Conservation (phyloP, 1,140 invertebrate species). For the Nasonia longicornis region DNA sequence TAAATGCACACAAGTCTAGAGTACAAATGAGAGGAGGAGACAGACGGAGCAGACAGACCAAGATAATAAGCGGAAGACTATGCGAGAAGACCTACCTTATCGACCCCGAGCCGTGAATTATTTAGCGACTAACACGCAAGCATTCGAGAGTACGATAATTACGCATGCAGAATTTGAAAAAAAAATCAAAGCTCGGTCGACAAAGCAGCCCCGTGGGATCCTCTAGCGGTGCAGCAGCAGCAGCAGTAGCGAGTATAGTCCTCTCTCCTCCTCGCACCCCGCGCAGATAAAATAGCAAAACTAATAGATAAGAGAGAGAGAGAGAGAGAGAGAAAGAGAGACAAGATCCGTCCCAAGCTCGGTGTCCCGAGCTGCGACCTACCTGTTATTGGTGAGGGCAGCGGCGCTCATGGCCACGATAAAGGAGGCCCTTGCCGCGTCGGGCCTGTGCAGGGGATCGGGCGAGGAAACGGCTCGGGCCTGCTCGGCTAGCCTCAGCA, state of each 20-base stretch:
- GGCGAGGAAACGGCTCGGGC: constrained; percentile 70
- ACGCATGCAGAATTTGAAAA: neutral
- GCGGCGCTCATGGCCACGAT: constrained; percentile 57
- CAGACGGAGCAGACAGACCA: neutral
- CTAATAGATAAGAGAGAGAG: constrained; percentile 11
- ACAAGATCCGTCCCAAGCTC: neutral
- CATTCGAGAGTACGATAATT: neutral
- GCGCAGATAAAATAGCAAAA: neutral
- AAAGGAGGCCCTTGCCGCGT: constrained; percentile 64
- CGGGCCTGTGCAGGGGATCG: constrained; percentile 69
- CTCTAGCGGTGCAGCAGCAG: neutral
- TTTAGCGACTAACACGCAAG: neutral
- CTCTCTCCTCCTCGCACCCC: neutral
- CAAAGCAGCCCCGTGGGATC: neutral
- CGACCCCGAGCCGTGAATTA: neutral
- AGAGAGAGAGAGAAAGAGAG: constrained; percentile 25
- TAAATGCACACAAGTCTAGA: neutral
- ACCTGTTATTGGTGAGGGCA: constrained; percentile 67
- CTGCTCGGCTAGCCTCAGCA: constrained; percentile 62
- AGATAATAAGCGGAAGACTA: neutral
- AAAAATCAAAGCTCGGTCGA: neutral
- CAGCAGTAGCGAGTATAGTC: neutral
- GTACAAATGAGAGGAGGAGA: neutral
- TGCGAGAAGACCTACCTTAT: constrained; percentile 3
- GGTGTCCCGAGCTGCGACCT: constrained; percentile 51